These are phyloP conservation scores for Phaethornis superciliosus DNA, from an alignment of 2,113 vertebrate genomes.

Conservation along the genomic window DNA sequence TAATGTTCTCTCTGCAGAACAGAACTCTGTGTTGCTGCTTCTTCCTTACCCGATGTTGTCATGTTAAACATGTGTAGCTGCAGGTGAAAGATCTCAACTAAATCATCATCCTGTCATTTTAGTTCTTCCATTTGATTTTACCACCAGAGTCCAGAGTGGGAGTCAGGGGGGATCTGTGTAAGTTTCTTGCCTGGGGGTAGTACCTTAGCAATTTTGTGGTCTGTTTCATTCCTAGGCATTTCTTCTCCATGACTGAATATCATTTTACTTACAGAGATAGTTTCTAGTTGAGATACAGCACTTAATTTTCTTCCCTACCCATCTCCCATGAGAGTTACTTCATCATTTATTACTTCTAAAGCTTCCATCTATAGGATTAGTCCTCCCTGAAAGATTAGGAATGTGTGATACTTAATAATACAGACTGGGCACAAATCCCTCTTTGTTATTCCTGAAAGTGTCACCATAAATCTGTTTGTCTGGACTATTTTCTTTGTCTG, in stretches of 20 bases:
- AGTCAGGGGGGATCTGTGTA: neutral
- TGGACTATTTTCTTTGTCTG: constrained; percentile 20
- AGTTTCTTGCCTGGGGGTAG: neutral
- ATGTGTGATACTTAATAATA: neutral
- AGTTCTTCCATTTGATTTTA: neutral
- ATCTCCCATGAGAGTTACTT: constrained; percentile 6
- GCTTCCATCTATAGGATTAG: constrained; percentile 1
- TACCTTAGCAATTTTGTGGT: neutral
- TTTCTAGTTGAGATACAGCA: constrained; percentile 2
- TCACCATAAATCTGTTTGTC: neutral
- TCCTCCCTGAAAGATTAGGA: constrained; percentile 26
- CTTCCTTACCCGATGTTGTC: neutral
- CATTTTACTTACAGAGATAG: constrained; percentile 19
- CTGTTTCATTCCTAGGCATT: neutral
- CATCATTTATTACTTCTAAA: constrained; percentile 37
- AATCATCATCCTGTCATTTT: neutral
- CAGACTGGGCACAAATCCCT: neutral
- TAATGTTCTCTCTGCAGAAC: neutral
- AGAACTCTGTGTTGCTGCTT: neutral
- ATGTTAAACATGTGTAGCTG: neutral
- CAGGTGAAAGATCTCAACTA: neutral
- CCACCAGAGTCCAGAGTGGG: neutral
- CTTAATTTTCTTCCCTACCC: neutral
- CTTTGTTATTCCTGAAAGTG: neutral
- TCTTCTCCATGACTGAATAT: neutral